Base-by-base conservation (phyloP, 2,888 invertebrate genomes). In the Eilema griseolum region DNA sequence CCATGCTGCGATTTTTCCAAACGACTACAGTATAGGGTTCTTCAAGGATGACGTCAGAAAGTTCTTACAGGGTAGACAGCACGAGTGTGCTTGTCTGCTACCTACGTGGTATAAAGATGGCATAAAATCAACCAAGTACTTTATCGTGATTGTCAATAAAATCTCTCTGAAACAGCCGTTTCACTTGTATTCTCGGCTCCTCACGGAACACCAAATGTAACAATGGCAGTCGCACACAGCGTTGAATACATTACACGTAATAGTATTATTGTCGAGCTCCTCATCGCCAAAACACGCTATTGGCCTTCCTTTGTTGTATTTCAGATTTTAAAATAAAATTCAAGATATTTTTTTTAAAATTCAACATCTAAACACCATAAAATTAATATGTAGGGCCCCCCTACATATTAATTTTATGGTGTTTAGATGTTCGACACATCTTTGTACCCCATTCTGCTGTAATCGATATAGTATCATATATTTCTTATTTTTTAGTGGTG, bases 91-190 rank as follows among this genome's bases (percentile, higher is more conserved):
- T 37, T 37, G 33, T 37, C 41, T 41, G 3, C 41, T 16, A 41
- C 8, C 37, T 0, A 12, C 1, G 33, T 37, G 12, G 33, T 37
- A 37, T 52, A 52, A n/a, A 46, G 20, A n/a, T 1, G 52, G 10
- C n/a, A n/a, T n/a, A 52, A 52, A 52, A 10, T 2, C 52, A 52
- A 52, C 8, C n/a, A 8, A 52, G 52, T 52, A 8, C 52, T 2
- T n/a, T n/a, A 52, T n/a, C 52, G 52, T 52, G 52, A 52, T 52
- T 52, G 52, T 52, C 52, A 52, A 52, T n/a, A n/a, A 52, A 52
- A n/a, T 8, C 5, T 10, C 52, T 20, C 52, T 10, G 10, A 52
- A 52, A 20, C 20, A 52, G 16, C 20, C 52, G 10, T n/a, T 52
- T 4, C 52, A 4, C 52, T 52, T 52, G 52, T 52, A 52, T n/a